A percentile compares a stretch with the other conserved stretches of the same genome.
phyloP scores from a whole-genome alignment of 2,797 vertebrate genomes.

The Brotula barbata region DNA sequence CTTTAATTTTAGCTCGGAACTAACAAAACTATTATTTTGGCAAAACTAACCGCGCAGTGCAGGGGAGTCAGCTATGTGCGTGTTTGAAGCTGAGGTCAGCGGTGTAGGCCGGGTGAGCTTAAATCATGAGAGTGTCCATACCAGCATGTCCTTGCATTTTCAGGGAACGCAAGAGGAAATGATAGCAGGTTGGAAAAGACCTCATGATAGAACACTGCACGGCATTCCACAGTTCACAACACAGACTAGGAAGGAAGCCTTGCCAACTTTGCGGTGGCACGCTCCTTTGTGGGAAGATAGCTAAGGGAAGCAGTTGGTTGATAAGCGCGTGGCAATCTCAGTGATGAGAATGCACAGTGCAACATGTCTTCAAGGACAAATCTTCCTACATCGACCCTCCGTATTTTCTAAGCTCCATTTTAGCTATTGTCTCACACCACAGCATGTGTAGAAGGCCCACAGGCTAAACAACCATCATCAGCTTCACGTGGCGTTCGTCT shows the following conservation, averaged over 20 bases:
- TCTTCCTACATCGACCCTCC: constrained; percentile 25
- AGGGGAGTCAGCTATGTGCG: constrained; percentile 50
- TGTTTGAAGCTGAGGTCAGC: constrained; percentile 38
- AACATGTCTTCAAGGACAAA: constrained; percentile 50
- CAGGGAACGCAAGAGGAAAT: constrained; percentile 8
- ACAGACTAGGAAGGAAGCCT: constrained; percentile 1
- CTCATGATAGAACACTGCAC: constrained; percentile 10
- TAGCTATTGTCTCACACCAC: constrained; percentile 50
- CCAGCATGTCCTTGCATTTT: constrained; percentile 31
- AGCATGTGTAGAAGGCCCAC: constrained; percentile 58
- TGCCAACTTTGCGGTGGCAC: constrained; percentile 10
- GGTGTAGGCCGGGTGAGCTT: constrained; percentile 1
- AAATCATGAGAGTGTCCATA: constrained; percentile 44
- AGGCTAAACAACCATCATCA: constrained; percentile 74
- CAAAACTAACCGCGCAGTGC: constrained; percentile 29
- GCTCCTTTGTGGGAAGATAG: constrained; percentile 11
- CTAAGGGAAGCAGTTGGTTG: constrained; percentile 1
- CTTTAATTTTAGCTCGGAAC: too few species aligned
- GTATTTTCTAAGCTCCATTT: constrained; percentile 54
- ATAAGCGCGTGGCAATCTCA: neutral
- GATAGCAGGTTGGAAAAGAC: constrained; percentile 1
- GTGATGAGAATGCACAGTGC: neutral
- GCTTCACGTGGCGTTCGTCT: constrained; percentile 62
- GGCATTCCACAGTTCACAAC: constrained; percentile 17
- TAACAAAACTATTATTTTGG: too few species aligned